These are phyloP conservation scores for Scolopax bukidnonensis DNA, from an alignment of 2,797 vertebrate genomes.

Conservation along the genomic window DNA sequence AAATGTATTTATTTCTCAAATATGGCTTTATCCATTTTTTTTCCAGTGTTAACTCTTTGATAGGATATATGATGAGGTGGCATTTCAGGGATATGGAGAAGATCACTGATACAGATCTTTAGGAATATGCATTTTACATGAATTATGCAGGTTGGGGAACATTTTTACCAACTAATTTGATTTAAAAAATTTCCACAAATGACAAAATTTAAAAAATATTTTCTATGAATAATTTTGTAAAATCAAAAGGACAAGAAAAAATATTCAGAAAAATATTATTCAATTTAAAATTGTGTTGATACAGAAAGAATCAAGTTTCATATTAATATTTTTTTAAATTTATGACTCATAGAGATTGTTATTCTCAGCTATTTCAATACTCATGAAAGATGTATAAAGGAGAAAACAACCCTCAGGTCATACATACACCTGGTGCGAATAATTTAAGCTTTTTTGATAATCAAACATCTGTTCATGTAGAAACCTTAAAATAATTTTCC, in stretches of 20 bases:
- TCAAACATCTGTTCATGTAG: neutral
- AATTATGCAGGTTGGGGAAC: neutral
- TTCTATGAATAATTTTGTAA: neutral
- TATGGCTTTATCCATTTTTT: neutral
- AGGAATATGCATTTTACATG: neutral
- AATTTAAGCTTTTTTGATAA: neutral
- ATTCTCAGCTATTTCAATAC: neutral
- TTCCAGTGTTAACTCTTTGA: neutral
- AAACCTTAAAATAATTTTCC: neutral
- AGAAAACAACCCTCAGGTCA: neutral
- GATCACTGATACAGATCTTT: neutral
- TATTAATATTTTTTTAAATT: neutral
- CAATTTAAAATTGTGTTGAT: neutral
- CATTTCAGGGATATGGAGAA: neutral
- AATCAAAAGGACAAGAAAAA: neutral
- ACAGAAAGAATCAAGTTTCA: neutral
- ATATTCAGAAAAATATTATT: neutral
- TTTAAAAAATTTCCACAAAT: neutral
- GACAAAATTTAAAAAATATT: neutral
- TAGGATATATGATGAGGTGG: neutral
- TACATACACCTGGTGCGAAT: neutral
- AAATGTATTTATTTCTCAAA: neutral
- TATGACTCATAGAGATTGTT: neutral
- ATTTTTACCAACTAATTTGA: neutral
- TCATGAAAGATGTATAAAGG: neutral